These are phyloP conservation scores for Zaprionus capensis DNA, from an alignment of 1,140 invertebrate species.

Conservation along the genomic window DNA sequence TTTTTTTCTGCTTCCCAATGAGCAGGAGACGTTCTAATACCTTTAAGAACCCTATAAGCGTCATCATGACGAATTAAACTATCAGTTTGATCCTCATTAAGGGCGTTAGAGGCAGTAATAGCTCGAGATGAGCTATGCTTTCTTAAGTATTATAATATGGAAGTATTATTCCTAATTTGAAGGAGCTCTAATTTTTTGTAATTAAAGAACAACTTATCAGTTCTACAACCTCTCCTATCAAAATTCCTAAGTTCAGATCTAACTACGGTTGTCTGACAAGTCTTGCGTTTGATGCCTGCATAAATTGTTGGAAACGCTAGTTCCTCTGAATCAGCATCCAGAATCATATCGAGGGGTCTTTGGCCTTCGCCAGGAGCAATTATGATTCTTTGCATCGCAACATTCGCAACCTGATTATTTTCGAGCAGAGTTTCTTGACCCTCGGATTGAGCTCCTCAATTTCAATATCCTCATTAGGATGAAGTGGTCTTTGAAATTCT, in stretches of 20 bases:
- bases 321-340: background rate
- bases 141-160: constrained; percentile 1
- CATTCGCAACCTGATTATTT: constrained; percentile 5
- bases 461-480: too few species aligned
- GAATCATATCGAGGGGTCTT: constrained; percentile 5
- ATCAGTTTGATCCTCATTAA: too few species aligned
- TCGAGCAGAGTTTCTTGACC: too few species aligned
- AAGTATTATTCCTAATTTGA: constrained; percentile 1
- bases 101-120: too few species aligned
- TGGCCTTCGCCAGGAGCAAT: constrained; percentile 30
- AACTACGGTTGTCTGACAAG: constrained; percentile 14
- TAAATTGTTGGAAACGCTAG: constrained; percentile 9
- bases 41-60: too few species aligned
- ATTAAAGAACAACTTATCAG: constrained; percentile 10
- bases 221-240: constrained; percentile 25
- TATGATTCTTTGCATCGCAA: constrained; percentile 12
- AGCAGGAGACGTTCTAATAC: too few species aligned
- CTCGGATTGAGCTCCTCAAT: too few species aligned
- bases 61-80: too few species aligned
- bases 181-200: background rate
- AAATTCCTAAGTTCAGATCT: constrained; percentile 24
- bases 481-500: too few species aligned
- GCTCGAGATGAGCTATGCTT: constrained; percentile 6
- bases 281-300: background rate
- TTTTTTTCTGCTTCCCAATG: too few species aligned